Conservation (phyloP, 2,113 vertebrate species). For the Neolamprologus variostigma region DNA sequence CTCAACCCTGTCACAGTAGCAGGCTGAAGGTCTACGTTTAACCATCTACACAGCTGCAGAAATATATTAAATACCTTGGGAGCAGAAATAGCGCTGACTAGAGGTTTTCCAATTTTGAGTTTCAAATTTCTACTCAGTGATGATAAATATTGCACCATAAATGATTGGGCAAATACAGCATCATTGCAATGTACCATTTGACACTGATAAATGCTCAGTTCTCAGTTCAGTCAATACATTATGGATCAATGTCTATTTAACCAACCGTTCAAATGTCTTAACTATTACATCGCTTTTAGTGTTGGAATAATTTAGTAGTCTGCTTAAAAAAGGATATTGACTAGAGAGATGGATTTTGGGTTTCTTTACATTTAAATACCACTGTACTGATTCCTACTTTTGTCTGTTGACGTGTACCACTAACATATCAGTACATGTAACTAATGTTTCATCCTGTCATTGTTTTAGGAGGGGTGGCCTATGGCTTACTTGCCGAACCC, state of each 20-base stretch:
- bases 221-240: not conserved
- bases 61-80: not conserved
- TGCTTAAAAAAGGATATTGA: not conserved
- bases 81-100: not conserved
- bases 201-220: not conserved
- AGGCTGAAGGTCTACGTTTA: not conserved
- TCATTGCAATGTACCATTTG: not conserved
- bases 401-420: not conserved
- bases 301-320: not conserved
- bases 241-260: not conserved
- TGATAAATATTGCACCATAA: not conserved
- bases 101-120: not conserved
- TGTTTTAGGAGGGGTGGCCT: constrained; percentile 79
- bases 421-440: not conserved
- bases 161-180: not conserved
- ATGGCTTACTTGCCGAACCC: constrained; percentile 88
- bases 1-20: not conserved
- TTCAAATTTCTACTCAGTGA: not conserved
- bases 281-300: not conserved
- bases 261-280: not conserved
- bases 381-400: not conserved
- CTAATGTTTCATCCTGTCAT: not conserved
- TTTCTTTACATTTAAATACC: not conserved
- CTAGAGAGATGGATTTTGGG: not conserved
- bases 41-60: not conserved